A percentile compares a stretch with the other conserved stretches of the same genome.
These are phyloP conservation scores for Drosophila recens DNA, from an alignment of 2,888 invertebrate genomes.

Conservation along the genomic window DNA sequence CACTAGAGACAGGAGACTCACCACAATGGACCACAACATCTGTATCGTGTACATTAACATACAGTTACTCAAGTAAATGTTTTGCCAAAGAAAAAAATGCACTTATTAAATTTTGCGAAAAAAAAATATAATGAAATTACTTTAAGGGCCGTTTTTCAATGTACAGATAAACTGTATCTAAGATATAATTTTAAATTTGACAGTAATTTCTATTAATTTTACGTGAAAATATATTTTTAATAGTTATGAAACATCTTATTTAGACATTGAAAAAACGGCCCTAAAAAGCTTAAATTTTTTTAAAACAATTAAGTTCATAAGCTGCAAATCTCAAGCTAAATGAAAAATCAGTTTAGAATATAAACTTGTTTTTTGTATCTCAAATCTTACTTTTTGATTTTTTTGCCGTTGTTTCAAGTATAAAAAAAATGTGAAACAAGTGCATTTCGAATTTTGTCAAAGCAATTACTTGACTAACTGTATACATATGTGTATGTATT, in stretches of 20 bases:
- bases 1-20: conserved; percentile 27
- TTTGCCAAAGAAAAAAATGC: neutral
- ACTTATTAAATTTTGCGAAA: neutral
- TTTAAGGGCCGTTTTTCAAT: too few species aligned
- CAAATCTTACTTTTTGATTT: too few species aligned
- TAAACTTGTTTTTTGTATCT: too few species aligned
- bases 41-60: neutral
- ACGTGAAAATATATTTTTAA: too few species aligned
- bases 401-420: neutral
- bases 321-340: neutral
- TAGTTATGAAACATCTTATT: too few species aligned
- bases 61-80: neutral
- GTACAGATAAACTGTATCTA: too few species aligned
- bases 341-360: neutral
- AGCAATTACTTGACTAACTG: neutral
- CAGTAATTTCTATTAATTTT: too few species aligned
- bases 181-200: too few species aligned
- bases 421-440: neutral
- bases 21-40: conserved; percentile 18
- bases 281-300: too few species aligned
- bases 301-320: neutral
- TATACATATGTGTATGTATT: neutral
- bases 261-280: too few species aligned
- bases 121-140: neutral
- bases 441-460: neutral